Evolutionary conservation across 2,888 invertebrate species (phyloP), one percentile per base, ranked within the genome.

Genomic region (Unio pictorum): DNA sequence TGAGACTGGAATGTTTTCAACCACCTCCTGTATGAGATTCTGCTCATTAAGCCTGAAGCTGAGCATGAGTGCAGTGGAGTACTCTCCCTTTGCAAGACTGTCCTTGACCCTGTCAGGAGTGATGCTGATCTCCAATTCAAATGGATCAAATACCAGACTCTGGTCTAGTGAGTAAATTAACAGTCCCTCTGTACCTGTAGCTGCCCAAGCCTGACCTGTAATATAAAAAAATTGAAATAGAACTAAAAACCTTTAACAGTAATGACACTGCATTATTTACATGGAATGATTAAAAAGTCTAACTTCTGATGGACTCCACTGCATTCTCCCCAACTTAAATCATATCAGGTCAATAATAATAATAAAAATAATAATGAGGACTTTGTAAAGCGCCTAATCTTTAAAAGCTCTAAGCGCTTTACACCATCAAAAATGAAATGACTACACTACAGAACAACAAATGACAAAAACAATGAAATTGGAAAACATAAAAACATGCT

Each of bases 171-270:
- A 94, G 91, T 97, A 99, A 56, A 99, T 91, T 8, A 98, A 91
- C 0, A 99, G 92, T 0, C 99, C 99, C 91, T 99, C 99, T 0
- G 98, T 98, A 0, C 97, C 95, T 0, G 96, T 96, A 0, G 96
- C 96, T 0, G 95, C 95, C 93, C 97, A 99, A 11, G 95, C 84
- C 62, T 91, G 85, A 26, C 91, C 91, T 91, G 75, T 4, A 74
- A 74, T 45, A 11, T 3, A 45, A 45, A 45, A 11, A 11, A 45
- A 45, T 45, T 45, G 45, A 57, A 64, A 45, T 45, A 54, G 55
- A 63, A 11, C 45, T 11, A 45, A 1, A 61, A 55, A 55, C 59
- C 34, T 54, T 54, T 45, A 45, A 34, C 45, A 45, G 11, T 45
- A 45, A 45, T 45, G 11, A 45, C 45, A 11, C 1, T 11, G 11